Conservation (phyloP, 1,140 invertebrate genomes). For the Sminthurides bifidus region DNA sequence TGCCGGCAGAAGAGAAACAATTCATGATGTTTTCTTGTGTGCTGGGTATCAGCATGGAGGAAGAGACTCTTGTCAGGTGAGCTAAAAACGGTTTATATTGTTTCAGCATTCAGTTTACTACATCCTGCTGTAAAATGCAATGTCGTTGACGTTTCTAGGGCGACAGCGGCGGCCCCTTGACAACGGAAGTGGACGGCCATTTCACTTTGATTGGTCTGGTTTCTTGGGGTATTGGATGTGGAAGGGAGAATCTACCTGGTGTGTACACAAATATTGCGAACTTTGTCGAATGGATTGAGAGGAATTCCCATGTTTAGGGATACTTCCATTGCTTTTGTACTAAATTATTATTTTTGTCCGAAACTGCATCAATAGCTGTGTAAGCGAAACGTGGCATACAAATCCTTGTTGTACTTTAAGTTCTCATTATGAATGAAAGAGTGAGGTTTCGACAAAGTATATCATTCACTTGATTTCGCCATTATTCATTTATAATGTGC, state of each 20-base stretch:
- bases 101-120: slow-evolving; percentile 1
- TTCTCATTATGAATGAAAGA: no score
- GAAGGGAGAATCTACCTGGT: slow-evolving; percentile 57
- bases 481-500: no score
- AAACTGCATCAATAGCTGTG: no score
- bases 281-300: slow-evolving; percentile 83
- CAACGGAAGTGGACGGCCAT: slow-evolving; percentile 64
- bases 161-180: slow-evolving; percentile 71
- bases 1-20: slow-evolving; percentile 65
- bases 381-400: no score
- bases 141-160: no score
- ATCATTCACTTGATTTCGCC: no score
- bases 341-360: no score
- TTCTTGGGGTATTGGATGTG: slow-evolving; percentile 79
- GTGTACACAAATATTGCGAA: slow-evolving; percentile 82
- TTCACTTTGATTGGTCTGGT: slow-evolving; percentile 75
- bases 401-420: no score
- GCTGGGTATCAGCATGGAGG: slow-evolving; percentile 76
- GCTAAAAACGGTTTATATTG: background rate
- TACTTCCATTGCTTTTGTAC: no score
- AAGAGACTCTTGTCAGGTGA: slow-evolving; percentile 45
- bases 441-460: no score
- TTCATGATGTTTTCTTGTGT: slow-evolving; percentile 85
- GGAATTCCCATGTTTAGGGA: no score
- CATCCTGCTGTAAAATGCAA: no score